Evolutionary conservation across 2,888 invertebrate species (phyloP).

Genomic region (Nematopogon swammerdamellus): DNA sequence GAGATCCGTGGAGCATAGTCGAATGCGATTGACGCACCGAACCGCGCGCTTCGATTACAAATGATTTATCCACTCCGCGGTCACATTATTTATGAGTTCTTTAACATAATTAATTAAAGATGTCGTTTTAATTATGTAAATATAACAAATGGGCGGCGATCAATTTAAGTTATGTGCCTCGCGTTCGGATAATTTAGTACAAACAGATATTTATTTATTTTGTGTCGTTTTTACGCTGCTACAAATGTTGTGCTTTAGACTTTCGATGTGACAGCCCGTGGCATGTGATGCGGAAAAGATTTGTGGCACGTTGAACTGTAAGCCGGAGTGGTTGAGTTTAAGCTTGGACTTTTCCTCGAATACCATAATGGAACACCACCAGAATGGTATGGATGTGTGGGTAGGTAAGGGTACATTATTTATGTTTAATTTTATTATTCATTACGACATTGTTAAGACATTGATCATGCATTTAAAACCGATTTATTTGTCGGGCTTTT

Average conservation of each 20-base stretch:
- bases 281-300: not conserved
- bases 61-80: constrained; percentile 28
- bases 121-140: constrained; percentile 52
- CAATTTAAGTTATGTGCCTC: constrained; percentile 46
- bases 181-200: constrained; percentile 44
- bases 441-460: not conserved
- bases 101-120: constrained; percentile 44
- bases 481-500: not conserved
- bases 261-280: not conserved
- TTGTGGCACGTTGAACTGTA: not conserved
- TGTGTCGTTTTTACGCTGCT: constrained; percentile 42
- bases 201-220: constrained; percentile 46
- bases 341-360: constrained; percentile 10
- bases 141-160: constrained; percentile 46
- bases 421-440: not conserved
- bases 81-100: constrained; percentile 39
- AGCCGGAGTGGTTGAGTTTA: not conserved
- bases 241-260: constrained; percentile 11
- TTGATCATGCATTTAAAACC: not conserved
- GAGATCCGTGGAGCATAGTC: constrained; percentile 35
- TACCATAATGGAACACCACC: constrained; percentile 57
- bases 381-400: constrained; percentile 59
- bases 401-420: constrained; percentile 49
- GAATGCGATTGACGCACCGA: constrained; percentile 37
- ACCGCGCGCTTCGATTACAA: constrained; percentile 32